phyloP scores from a whole-genome alignment of 1,140 invertebrate species.

The Charaxes varanes region DNA sequence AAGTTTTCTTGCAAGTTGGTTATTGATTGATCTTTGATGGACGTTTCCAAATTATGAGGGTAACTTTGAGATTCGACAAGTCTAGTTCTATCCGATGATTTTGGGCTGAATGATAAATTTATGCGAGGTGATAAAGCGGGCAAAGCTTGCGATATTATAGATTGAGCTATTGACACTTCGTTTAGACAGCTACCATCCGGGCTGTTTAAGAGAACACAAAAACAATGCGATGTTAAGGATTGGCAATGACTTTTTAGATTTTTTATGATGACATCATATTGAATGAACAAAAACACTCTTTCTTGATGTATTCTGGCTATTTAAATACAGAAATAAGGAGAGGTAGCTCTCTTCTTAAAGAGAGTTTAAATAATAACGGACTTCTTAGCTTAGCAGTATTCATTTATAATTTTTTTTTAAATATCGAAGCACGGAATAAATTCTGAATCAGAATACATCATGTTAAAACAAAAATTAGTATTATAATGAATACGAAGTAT shows the following conservation, averaged over 20 bases:
- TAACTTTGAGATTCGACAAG: slow-evolving; percentile 60
- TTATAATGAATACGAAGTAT: too few relatives aligned
- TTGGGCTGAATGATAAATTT: slow-evolving; percentile 61
- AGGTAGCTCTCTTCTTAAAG: too few relatives aligned
- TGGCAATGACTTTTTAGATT: slow-evolving; percentile 26
- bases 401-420: too few relatives aligned
- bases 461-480: too few relatives aligned
- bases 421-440: too few relatives aligned
- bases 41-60: slow-evolving; percentile 57
- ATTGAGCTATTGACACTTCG: slow-evolving; percentile 70
- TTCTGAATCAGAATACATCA: slow-evolving; percentile 10
- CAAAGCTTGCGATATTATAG: slow-evolving; percentile 72
- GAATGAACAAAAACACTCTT: slow-evolving; percentile 9
- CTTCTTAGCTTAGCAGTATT: too few relatives aligned
- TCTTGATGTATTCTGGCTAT: slow-evolving; percentile 1
- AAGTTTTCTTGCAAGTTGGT: slow-evolving; percentile 57
- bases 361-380: too few relatives aligned
- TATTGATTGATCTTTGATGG: slow-evolving; percentile 35
- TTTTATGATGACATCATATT: slow-evolving; percentile 10
- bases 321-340: not conserved
- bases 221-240: slow-evolving; percentile 42
- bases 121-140: slow-evolving; percentile 65
- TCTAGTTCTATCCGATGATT: slow-evolving; percentile 66
- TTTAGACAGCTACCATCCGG: slow-evolving; percentile 70
- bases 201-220: slow-evolving; percentile 52